Evolutionary conservation across 2,797 vertebrate genomes (phyloP).

Genomic region (Hephaestus fuliginosus): DNA sequence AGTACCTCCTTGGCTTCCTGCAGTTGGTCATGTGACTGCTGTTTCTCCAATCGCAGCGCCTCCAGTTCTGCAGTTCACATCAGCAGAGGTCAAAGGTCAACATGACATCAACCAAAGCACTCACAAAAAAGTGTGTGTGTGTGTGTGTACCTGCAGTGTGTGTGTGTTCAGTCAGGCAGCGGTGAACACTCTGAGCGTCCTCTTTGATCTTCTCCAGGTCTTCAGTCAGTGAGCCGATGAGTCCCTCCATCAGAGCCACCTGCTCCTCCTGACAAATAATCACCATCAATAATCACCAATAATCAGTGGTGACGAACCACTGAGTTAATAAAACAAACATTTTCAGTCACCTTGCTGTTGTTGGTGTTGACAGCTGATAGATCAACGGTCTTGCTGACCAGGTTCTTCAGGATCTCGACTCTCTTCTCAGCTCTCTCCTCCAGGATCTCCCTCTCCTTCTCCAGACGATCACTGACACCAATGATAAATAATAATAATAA

Average conservation of each 20-base stretch:
- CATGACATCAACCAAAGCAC: background rate
- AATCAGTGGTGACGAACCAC: no score
- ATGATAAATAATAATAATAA: no score
- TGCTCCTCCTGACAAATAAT: conserved; percentile 58
- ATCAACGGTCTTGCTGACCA: conserved; percentile 72
- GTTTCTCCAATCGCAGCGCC: conserved; percentile 60
- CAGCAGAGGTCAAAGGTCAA: conserved; percentile 49
- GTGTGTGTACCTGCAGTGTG: background rate
- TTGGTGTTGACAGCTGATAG: conserved; percentile 26
- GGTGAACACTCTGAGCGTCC: conserved; percentile 86
- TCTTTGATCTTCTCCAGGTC: conserved; percentile 89
- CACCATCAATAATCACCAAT: background rate
- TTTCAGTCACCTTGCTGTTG: conserved; percentile 45
- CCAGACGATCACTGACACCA: conserved; percentile 84
- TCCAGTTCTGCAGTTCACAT: conserved; percentile 72
- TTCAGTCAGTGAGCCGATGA: conserved; percentile 86
- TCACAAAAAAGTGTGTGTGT: background rate
- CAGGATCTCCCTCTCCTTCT: conserved; percentile 86
- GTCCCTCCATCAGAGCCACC: conserved; percentile 73
- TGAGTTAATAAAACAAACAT: no score
- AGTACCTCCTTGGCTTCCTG: conserved; percentile 57
- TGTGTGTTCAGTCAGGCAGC: conserved; percentile 76
- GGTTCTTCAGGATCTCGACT: conserved; percentile 90
- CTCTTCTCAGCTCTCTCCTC: conserved; percentile 90
- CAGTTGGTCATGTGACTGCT: conserved; percentile 56